Percentiles rank a stretch among this genome's conserved stretches.
These are phyloP conservation scores for Anthonomus grandis DNA, from an alignment of 1,140 invertebrate species.

Conservation along the genomic window DNA sequence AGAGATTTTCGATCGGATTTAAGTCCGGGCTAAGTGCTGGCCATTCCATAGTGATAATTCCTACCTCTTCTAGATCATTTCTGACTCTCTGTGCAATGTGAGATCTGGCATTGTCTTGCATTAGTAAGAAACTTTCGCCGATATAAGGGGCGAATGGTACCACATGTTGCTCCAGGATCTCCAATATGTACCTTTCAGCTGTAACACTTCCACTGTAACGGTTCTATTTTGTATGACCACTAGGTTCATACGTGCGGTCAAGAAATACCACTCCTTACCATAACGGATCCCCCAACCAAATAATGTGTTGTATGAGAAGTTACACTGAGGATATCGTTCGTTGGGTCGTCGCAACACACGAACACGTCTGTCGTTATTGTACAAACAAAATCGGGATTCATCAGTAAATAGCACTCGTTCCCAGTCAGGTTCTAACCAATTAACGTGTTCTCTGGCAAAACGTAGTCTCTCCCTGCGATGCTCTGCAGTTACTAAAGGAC, in stretches of 20 bases:
- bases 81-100: neutral
- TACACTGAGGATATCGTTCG: neutral
- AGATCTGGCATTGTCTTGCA: neutral
- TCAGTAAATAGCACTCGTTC: neutral
- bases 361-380: neutral
- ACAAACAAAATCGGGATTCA: too few relatives aligned
- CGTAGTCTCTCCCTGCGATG: neutral
- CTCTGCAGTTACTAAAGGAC: neutral
- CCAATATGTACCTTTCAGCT: neutral
- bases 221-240: neutral
- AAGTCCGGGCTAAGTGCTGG: neutral
- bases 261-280: neutral
- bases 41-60: neutral
- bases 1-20: neutral
- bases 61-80: neutral
- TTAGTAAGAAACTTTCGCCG: neutral
- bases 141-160: neutral
- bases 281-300: neutral
- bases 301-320: neutral
- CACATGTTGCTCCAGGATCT: neutral
- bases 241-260: neutral
- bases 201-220: neutral
- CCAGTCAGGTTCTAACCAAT: neutral
- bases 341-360: neutral
- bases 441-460: neutral